These are phyloP conservation scores for Diabrotica undecimpunctata DNA, from an alignment of 1,140 invertebrate genomes.

Conservation along the genomic window DNA sequence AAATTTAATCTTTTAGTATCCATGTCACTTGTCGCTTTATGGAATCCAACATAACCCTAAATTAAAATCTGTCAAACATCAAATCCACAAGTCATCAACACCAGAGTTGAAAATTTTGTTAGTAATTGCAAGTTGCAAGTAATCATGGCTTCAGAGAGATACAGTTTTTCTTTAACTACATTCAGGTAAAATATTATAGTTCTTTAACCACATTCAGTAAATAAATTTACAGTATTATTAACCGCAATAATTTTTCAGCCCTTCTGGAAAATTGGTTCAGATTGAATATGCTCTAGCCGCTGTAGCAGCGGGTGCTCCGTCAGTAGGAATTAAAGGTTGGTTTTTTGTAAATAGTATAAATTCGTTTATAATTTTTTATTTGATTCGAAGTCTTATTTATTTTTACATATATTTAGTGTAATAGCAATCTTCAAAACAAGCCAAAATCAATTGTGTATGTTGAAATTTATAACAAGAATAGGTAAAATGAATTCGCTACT, in stretches of 20 bases:
- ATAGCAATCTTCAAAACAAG: too few relatives aligned
- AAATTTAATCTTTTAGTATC: too few relatives aligned
- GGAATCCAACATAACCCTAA: too few relatives aligned
- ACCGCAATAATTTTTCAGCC: slow-evolving; percentile 59
- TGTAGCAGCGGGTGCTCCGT: slow-evolving; percentile 96
- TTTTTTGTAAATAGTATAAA: neutral
- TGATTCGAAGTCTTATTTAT: too few relatives aligned
- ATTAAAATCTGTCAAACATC: too few relatives aligned
- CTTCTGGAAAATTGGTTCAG: slow-evolving; percentile 98
- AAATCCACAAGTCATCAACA: too few relatives aligned
- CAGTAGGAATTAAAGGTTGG: slow-evolving; percentile 94
- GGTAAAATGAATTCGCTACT: too few relatives aligned
- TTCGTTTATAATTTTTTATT: neutral
- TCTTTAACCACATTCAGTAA: slow-evolving; percentile 8
- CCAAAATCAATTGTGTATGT: too few relatives aligned
- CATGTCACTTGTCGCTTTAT: too few relatives aligned
- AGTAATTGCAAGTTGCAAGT: slow-evolving; percentile 23
- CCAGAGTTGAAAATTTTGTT: neutral
- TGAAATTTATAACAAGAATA: too few relatives aligned
- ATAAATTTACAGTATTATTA: slow-evolving; percentile 10
- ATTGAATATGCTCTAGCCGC: slow-evolving; percentile 99
- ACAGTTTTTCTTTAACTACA: slow-evolving; percentile 97
- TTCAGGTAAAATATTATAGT: slow-evolving; percentile 74
- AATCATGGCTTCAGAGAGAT: slow-evolving; percentile 90
- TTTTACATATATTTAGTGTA: too few relatives aligned